Base-by-base conservation (phyloP, 2,113 vertebrate species). In the Pristiophorus japonicus region DNA sequence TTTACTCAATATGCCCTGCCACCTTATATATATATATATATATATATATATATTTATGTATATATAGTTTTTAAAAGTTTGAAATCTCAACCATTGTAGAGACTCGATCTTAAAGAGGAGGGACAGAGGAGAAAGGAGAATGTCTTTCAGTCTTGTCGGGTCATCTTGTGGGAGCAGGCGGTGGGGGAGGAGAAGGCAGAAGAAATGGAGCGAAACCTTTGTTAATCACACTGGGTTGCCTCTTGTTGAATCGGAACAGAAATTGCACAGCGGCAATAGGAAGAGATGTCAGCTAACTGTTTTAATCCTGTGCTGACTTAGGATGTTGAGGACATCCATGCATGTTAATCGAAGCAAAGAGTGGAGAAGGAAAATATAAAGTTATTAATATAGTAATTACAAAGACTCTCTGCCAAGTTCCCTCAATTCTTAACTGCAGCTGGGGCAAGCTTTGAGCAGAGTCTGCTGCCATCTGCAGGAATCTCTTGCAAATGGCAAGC, bases 391-490 rank as follows among this genome's bases (percentile, higher is more conserved):
- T 3, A 94, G 66, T 47, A 30, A 70, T 73, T 94, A 94, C 34
- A 94, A 70, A 3, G 24, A 70, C 2, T 92, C n/a, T n/a, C n/a
- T n/a, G n/a, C n/a, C n/a, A 92, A 42, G 38, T 22, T 65, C 34
- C 7, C 22, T 62, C 59, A 42, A 70, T 67, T 94, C 65, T 34
- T 70, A 30, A n/a, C n/a, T n/a, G n/a, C n/a, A n/a, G 67, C 42
- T 51, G 42, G 7, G n/a, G 42, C 7, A 94, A 67, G 70, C 38
- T 67, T 92, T 94, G 8, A 94, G 65, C 63, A 94, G 92, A 12
- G 45, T 16, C 65, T 94, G 93, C 93, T 94, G 93, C 93, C 93
- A 70, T 94, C 93, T 94, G 24, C 93, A 51, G 93, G 66, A 20
- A 8, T 51, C 22, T 14, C 24, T 18, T 70, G 10, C 34, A 27